Percentiles rank a stretch among this genome's conserved stretches.
These are phyloP conservation scores for Panopea generosa DNA, from an alignment of 2,888 invertebrate species.

Conservation along the genomic window DNA sequence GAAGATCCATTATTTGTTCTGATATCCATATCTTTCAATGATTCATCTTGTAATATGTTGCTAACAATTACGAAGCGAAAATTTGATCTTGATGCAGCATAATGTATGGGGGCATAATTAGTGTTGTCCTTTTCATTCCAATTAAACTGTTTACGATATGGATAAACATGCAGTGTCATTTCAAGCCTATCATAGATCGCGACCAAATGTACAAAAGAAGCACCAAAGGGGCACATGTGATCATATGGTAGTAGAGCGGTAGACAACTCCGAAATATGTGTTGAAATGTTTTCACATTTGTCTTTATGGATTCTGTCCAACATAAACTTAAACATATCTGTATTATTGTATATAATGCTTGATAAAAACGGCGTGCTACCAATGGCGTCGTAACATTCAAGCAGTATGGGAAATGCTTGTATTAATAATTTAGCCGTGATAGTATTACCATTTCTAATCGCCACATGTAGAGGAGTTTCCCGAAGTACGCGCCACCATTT, in stretches of 20 bases:
- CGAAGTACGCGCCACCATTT: slow-evolving; percentile 4
- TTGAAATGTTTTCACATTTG: neutral
- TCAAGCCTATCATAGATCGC: slow-evolving; percentile 20
- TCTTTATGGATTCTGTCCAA: neutral
- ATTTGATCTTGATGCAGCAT: neutral
- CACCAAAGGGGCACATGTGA: slow-evolving; percentile 7
- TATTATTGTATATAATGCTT: slow-evolving; percentile 5
- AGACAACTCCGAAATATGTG: neutral
- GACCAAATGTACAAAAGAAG: slow-evolving; percentile 12
- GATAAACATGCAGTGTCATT: neutral
- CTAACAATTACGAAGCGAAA: neutral
- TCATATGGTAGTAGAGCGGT: neutral
- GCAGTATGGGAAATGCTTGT: neutral
- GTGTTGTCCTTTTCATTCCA: neutral
- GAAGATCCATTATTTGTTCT: neutral
- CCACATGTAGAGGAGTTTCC: slow-evolving; percentile 4
- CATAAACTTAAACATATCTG: neutral
- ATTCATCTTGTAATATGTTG: too few species aligned
- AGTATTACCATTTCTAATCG: neutral
- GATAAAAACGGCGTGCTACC: slow-evolving; percentile 4
- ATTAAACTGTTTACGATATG: neutral
- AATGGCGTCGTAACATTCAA: slow-evolving; percentile 3
- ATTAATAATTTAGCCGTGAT: neutral
- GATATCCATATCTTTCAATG: neutral
- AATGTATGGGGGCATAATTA: neutral